phyloP scores from a whole-genome alignment of 2,113 vertebrate species.

The Otocyon megalotis region DNA sequence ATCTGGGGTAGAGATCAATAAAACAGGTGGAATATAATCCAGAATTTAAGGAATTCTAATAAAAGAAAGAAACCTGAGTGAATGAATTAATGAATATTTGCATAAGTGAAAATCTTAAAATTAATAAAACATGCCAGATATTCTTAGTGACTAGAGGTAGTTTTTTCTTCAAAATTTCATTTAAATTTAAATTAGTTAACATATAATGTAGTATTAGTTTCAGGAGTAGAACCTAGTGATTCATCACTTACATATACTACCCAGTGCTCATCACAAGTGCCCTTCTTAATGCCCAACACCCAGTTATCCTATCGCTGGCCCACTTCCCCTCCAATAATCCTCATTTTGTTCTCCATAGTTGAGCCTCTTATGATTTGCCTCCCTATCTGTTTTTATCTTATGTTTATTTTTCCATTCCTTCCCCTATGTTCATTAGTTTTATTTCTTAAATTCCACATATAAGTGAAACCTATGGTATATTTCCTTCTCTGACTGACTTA shows the following conservation, averaged over 20 bases:
- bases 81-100: background rate
- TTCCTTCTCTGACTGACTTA: background rate
- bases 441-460: background rate
- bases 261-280: background rate
- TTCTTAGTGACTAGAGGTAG: background rate
- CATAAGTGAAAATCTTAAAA: background rate
- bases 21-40: fast-evolving
- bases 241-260: background rate
- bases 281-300: background rate
- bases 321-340: background rate
- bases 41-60: background rate
- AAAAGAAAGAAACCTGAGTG: background rate
- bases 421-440: background rate
- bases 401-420: background rate
- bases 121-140: background rate
- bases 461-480: background rate
- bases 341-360: background rate
- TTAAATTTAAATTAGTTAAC: background rate
- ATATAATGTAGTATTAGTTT: background rate
- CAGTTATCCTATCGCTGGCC: background rate
- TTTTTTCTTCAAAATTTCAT: background rate
- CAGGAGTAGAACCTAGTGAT: background rate
- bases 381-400: background rate
- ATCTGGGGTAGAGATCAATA: background rate
- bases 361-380: background rate